A percentile compares a stretch with the other conserved stretches of the same genome.
Conservation (phyloP, 2,888 invertebrate genomes). For the Platypus cylindrus region DNA sequence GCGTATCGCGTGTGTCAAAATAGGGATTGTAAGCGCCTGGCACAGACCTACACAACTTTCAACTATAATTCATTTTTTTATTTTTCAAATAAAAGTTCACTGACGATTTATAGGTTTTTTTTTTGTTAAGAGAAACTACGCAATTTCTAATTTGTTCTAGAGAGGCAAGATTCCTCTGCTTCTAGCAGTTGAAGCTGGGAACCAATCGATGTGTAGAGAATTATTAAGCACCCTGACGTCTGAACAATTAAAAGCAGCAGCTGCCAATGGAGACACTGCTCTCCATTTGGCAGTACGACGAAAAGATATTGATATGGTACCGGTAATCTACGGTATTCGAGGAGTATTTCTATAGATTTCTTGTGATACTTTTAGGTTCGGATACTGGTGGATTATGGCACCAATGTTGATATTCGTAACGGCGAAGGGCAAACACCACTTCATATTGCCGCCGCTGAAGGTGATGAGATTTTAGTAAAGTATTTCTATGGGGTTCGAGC, state of each 20-base stretch:
- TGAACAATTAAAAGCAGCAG: conserved; percentile 75
- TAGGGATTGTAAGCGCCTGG: conserved; percentile 10
- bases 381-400: conserved; percentile 85
- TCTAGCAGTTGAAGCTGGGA: conserved; percentile 88
- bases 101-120: no score
- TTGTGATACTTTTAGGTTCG: conserved; percentile 37
- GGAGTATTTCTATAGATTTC: neutral
- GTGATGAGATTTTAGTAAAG: conserved; percentile 88
- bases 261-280: conserved; percentile 82
- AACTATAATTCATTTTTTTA: no score
- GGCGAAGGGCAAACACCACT: conserved; percentile 89
- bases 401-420: conserved; percentile 83
- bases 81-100: no score
- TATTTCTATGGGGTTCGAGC: conserved; percentile 92
- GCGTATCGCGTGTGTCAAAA: conserved; percentile 14
- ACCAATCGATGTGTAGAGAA: conserved; percentile 90
- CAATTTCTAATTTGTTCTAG: no score
- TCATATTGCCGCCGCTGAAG: conserved; percentile 91
- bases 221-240: conserved; percentile 76
- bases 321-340: neutral
- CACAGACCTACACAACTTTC: no score
- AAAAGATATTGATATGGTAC: conserved; percentile 79
- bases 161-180: conserved; percentile 88
- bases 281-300: conserved; percentile 89
- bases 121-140: no score